Evolutionary conservation across 2,888 invertebrate species (phyloP), one percentile per base, ranked within the genome.

Genomic region (Lagria hirta): DNA sequence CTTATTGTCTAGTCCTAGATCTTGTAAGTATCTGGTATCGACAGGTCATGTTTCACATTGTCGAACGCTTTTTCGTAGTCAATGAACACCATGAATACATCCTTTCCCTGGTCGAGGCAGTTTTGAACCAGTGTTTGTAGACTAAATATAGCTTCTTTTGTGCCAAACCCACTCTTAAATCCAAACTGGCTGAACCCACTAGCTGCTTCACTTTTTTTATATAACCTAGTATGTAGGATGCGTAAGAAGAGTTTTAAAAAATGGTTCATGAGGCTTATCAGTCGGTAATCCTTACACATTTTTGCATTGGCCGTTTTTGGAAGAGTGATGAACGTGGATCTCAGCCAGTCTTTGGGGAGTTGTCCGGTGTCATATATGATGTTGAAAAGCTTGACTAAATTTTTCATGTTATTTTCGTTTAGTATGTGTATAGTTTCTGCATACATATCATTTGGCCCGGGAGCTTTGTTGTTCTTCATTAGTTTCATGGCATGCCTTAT

Each of bases 381-480:
- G 18, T 18, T 18, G 13, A 29, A 29, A 8, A 29, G 30, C 14
- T 7, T 4, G 14, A 29, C 30, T 7, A 29, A 15, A 7, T 6
- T 16, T 4, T 29, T 15, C 5, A 29, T 4, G n/a, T 29, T 29
- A 15, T 29, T 10, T 29, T 29, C 33, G 33, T 10, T 33, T 28
- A 33, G 6, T 11, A 33, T 8, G 10, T 33, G 33, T 28, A 33
- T 28, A n/a, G 33, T 33, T 21, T 33, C 20, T 7, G 33, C 24
- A 11, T n/a, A 33, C 23, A 33, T 33, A 33, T 33, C 33, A 24
- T 33, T 24, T 8, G 33, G 33, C 6, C 33, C 33, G n/a, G 33
- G 33, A 33, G 33, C 33, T 33, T 33, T 29, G 30, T 29, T 29
- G 17, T 29, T 29, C 5, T 29, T 29, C 30, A 29, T 29, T 29